phyloP scores from a whole-genome alignment of 2,797 vertebrate genomes.

The Molossus molossus region DNA sequence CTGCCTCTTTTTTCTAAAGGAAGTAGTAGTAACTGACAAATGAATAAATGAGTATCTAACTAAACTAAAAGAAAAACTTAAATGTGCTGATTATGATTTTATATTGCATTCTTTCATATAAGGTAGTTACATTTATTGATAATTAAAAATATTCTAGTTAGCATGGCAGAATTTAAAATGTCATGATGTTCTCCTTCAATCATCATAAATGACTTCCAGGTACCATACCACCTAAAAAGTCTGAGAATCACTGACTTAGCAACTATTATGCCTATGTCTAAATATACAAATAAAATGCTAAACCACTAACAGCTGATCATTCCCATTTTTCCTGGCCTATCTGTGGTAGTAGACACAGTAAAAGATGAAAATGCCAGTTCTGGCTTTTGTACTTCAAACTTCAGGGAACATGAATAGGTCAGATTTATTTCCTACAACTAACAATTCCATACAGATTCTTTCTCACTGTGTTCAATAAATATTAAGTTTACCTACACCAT shows the following conservation, averaged over 20 bases:
- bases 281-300: constrained; percentile 53
- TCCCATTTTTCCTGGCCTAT: background rate
- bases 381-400: background rate
- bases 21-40: constrained; percentile 34
- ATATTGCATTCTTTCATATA: constrained; percentile 25
- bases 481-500: background rate
- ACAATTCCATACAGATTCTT: background rate
- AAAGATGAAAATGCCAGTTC: constrained; percentile 2
- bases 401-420: background rate
- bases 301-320: background rate
- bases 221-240: background rate
- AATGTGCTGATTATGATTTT: background rate
- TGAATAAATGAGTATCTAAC: constrained; percentile 21
- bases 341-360: background rate
- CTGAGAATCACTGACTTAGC: constrained; percentile 20
- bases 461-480: background rate
- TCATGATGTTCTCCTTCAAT: background rate
- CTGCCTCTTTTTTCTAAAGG: constrained; percentile 31
- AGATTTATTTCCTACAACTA: background rate
- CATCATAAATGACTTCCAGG: background rate
- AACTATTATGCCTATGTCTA: background rate
- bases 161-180: constrained; percentile 27
- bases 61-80: constrained; percentile 37
- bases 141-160: constrained; percentile 12
- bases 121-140: background rate